Conservation (phyloP, 2,113 vertebrate species). For the Gracilinanus agilis region DNA sequence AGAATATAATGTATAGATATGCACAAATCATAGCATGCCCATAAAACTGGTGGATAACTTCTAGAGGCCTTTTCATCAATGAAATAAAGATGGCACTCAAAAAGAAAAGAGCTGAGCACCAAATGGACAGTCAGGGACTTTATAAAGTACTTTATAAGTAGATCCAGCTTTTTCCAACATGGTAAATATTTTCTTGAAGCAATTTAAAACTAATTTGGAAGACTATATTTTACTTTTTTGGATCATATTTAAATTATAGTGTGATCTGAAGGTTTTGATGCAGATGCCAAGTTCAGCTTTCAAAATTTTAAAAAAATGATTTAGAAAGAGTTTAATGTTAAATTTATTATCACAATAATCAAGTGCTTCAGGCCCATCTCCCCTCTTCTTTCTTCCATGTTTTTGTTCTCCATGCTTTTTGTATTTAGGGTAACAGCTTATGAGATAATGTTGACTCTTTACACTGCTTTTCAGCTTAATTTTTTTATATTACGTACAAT, state of each 20-base stretch:
- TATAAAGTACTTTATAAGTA: not conserved
- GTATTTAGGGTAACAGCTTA: not conserved
- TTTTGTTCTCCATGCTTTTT: slow-evolving; percentile 20
- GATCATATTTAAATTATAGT: not conserved
- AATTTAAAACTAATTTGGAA: slow-evolving; percentile 30
- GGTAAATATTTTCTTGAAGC: not conserved
- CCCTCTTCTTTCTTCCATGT: not conserved
- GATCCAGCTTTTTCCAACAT: not conserved
- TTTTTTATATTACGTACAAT: slow-evolving; percentile 1
- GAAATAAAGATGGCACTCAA: not conserved
- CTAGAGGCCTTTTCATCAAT: not conserved
- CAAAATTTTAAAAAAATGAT: slow-evolving; percentile 25
- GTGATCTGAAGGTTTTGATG: slow-evolving; percentile 29
- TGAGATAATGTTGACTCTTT: slow-evolving; percentile 33
- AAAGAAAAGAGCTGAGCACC: not conserved
- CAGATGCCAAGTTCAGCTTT: slow-evolving; percentile 40
- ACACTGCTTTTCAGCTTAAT: slow-evolving; percentile 38
- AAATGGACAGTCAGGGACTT: not conserved
- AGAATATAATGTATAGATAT: not conserved
- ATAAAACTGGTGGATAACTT: not conserved
- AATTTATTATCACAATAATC: slow-evolving; percentile 36
- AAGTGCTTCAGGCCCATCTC: not conserved
- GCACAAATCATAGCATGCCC: not conserved
- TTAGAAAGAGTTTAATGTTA: not conserved
- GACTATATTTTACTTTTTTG: slow-evolving; percentile 19